Conservation (phyloP, 2,113 vertebrate genomes). For the Syngnathus floridae region DNA sequence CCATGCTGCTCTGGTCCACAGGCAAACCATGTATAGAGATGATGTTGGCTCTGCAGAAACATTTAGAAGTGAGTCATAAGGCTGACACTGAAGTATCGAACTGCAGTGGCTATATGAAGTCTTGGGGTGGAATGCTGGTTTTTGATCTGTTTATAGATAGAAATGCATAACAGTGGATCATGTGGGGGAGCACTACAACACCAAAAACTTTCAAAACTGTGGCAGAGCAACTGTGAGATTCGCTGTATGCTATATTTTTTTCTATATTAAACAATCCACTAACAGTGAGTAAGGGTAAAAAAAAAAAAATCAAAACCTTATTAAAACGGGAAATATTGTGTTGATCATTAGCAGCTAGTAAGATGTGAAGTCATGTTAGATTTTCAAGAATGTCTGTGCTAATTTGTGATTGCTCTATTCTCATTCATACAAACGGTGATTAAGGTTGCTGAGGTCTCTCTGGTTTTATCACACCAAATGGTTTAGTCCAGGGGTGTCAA, state of each 20-base stretch:
- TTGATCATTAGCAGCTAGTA: no score
- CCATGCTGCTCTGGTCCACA: constrained; percentile 27
- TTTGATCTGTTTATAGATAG: constrained; percentile 24
- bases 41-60: constrained; percentile 10
- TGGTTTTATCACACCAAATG: neutral
- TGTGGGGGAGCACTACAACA: constrained; percentile 7
- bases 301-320: no score
- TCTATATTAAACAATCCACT: no score
- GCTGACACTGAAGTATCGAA: constrained; percentile 12
- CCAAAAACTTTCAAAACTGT: constrained; percentile 18
- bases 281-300: no score
- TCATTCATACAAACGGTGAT: no score
- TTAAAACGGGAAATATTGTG: no score
- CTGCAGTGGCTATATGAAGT: constrained; percentile 17
- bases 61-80: constrained; percentile 30
- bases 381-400: no score
- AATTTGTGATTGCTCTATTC: no score
- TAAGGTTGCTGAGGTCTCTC: neutral
- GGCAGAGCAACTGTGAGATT: no score
- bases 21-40: constrained; percentile 6
- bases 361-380: no score
- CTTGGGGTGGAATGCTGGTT: constrained; percentile 9
- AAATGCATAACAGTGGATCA: constrained; percentile 13
- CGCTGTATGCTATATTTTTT: no score
- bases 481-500: no score